Base-by-base conservation (phyloP, 2,888 invertebrate genomes). In the Linyphia triangularis region DNA sequence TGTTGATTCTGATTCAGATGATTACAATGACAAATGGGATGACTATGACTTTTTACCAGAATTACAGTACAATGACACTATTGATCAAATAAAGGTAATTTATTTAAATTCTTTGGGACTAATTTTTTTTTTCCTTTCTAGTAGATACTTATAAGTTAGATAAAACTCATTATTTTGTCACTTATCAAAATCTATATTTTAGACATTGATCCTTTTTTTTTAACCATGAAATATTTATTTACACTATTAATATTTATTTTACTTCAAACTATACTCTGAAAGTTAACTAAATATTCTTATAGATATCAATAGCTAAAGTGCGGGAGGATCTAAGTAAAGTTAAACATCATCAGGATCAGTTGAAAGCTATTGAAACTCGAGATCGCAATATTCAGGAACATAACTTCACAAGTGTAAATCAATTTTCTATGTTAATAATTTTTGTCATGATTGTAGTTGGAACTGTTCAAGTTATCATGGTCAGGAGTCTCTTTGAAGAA, bases 331-430 rank as follows among this genome's bases (percentile, higher is more conserved):
- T 93, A 67, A 92, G 92, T 83, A 92, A 92, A 85, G 91, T 92
- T 3, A 91, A 91, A 82, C 92, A 92, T 84, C 90, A 92, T 37
- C 93, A 93, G 91, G 96, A 96, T 91, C 91, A 95, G 86, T 93
- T 96, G 88, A 94, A 95, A 77, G 96, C 96, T 0, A 94, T 94
- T 91, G 97, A 97, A 92, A 96, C 96, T 0, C 93, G 96, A 33
- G 97, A 97, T 92, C 94, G 97, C 90, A 96, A 96, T 92, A 92
- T 96, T 1, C 96, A 96, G 1, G 97, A 97, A 92, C 95, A 95
- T 67, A 96, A 96, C 93, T 96, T 95, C 92, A 95, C 95, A 90
- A 95, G 96, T 90, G 97, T 98, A 0, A 97, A 97, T 91, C 93
- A 95, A 75, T 96, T 96, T 95, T 96, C 96, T 40, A 92, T 95